Conservation (phyloP, 2,888 invertebrate genomes). For the Smittia sp. region DNA sequence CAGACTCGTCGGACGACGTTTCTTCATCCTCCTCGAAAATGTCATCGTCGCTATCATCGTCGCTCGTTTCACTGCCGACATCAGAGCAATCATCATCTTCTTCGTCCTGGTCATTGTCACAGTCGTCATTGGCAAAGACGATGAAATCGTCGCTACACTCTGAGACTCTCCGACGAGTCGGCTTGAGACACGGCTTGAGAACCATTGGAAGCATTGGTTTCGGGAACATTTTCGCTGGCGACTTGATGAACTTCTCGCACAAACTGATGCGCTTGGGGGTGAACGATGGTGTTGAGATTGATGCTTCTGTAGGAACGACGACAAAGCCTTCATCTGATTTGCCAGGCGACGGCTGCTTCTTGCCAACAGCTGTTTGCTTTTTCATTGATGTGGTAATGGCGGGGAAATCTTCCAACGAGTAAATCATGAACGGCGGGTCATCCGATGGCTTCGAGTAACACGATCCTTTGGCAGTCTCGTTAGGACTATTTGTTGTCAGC, state of each 20-base stretch:
- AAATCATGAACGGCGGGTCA: slow-evolving; percentile 22
- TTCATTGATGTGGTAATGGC: neutral
- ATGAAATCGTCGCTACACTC: slow-evolving; percentile 35
- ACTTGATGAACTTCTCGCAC: neutral
- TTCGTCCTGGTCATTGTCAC: neutral
- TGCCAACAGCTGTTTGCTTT: neutral
- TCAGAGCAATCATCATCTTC: neutral
- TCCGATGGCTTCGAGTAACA: neutral
- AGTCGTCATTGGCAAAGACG: slow-evolving; percentile 4
- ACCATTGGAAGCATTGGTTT: neutral
- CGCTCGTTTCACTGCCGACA: neutral
- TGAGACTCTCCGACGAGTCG: neutral
- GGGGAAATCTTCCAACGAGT: slow-evolving; percentile 30
- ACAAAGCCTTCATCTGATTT: neutral
- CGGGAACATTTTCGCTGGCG: neutral
- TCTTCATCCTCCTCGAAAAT: neutral
- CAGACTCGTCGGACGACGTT: neutral
- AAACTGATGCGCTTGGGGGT: neutral
- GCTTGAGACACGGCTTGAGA: slow-evolving; percentile 1
- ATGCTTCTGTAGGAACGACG: neutral
- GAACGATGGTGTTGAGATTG: neutral
- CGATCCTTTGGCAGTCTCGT: neutral
- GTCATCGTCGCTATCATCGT: neutral
- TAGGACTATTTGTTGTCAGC: neutral
- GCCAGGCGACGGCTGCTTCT: neutral